Evolutionary conservation across 2,113 vertebrate species (phyloP), one percentile per base, ranked within the genome.

Genomic region (Dolichotis patagonum): DNA sequence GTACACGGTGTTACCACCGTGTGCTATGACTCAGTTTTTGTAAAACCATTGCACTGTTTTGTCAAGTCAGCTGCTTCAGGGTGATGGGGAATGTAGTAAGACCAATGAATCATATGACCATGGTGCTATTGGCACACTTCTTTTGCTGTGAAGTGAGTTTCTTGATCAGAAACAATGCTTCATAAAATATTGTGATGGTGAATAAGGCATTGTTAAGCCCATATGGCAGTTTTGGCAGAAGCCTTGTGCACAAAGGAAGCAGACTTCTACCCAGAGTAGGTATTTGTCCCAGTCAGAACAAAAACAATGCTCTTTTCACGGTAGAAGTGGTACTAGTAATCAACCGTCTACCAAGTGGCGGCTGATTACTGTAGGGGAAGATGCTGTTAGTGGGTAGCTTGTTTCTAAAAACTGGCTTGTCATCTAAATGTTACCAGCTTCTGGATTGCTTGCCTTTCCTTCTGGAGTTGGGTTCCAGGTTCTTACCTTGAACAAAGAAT

Each of bases 141-240:
- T 56, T 4, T 38, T 88, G 24, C 63, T 77, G 32, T 82, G 58
- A 85, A 62, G 62, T 88, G 35, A 90, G 56, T 87, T 75, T 41
- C 17, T 86, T 86, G 71, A 41, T 85, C 41, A 69, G 84, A 84
- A 93, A 24, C 80, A 90, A 30, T 86, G 32, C 71, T 56, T 30
- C 65, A 20, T 81, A 7, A 19, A 80, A 46, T 67, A 71, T 4
- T 24, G 56, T 17, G 43, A 38, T 41, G 30, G 26, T 62, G 63
- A 71, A 52, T 85, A 84, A 91, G 49, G n/a, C 49, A 93, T 38
- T 81, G 49, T 7, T 94, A 54, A 91, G 56, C 49, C 67, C 17
- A 11, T 5, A 80, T 93, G 84, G 43, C 75, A 81, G 84, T 65
- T 93, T 95, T 60, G 49, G 73, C 32, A 83, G 58, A 92, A 80